A percentile compares a stretch with the other conserved stretches of the same genome.
These are phyloP conservation scores for Glyphotaelius pellucidus DNA, from an alignment of 2,888 invertebrate genomes.

Conservation along the genomic window DNA sequence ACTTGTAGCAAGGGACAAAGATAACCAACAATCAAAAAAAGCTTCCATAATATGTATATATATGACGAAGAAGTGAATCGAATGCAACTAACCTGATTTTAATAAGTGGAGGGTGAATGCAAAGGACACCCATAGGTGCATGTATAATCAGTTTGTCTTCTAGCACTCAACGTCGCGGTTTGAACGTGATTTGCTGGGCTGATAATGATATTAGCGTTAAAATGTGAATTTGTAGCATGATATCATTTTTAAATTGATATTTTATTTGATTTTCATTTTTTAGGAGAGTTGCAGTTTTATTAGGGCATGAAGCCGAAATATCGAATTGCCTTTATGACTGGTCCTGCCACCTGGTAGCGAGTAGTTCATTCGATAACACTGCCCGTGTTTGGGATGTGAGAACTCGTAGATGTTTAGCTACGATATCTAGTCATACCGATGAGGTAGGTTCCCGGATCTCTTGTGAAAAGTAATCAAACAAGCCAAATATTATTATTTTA, in stretches of 20 bases:
- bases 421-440: slow-evolving; percentile 80
- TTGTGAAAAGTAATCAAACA: neutral
- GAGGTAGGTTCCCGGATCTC: slow-evolving; percentile 73
- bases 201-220: neutral
- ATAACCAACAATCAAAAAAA: neutral
- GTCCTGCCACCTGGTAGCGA: slow-evolving; percentile 81
- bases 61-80: no score
- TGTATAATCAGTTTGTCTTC: no score
- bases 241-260: neutral
- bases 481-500: neutral
- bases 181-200: neutral
- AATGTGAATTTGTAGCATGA: neutral
- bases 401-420: slow-evolving; percentile 77
- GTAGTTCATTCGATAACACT: slow-evolving; percentile 84
- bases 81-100: no score
- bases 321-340: slow-evolving; percentile 85
- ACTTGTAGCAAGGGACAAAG: no score
- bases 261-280: neutral
- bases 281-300: slow-evolving; percentile 79
- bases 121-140: no score
- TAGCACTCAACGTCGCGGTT: no score
- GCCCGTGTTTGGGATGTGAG: slow-evolving; percentile 85
- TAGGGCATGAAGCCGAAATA: slow-evolving; percentile 82
- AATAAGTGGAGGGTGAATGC: no score
- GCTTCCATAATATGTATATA: neutral